Base-by-base conservation (phyloP, 2,888 invertebrate species). In the Diogma glabrata region DNA sequence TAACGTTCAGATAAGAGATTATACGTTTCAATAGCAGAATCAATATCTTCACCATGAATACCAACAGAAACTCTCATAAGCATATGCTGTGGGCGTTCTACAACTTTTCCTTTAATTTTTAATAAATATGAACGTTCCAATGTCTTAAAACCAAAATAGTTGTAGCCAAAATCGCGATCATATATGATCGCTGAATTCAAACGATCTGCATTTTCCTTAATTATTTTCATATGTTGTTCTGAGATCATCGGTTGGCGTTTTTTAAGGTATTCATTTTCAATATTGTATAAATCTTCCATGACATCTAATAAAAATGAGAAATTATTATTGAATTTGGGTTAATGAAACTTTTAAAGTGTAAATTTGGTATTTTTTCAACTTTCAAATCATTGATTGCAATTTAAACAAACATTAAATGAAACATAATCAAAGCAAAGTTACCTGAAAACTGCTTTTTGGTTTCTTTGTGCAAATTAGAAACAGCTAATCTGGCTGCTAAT, bases 81-180 rank as follows among this genome's bases (percentile, higher is more conserved):
- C 95, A 99, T 91, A 62, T 99, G 96, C 64, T 99, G 97, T 0
- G 99, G 99, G 23, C 99, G 78, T 69, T 99, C 99, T 1, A 81
- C 94, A 49, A 95, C 87, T 78, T 91, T 91, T 0, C 85, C 86
- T 65, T 91, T 78, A 49, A 95, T 88, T 72, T 89, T 93, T 52
- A 97, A 71, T 57, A 99, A 73, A 68, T 99, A 99, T 1, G 96
- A 95, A 45, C 92, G 77, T 64, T 99, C 97, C 51, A 99, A 72
- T 0, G 97, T 99, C 77, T 96, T 97, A 64, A 97, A 97, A n/a
- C 97, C 99, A 75, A 99, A 99, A 67, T 93, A 99, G 64, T 93
- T 95, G 71, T 96, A 99, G 53, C 81, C 84, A 68, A 91, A 99
- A 70, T 99, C 99, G 59, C 97, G 79, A 64, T 96, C 94, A 68